A percentile compares a stretch with the other conserved stretches of the same genome.
phyloP scores from a whole-genome alignment of 2,113 vertebrate genomes.

The Albula goreensis region DNA sequence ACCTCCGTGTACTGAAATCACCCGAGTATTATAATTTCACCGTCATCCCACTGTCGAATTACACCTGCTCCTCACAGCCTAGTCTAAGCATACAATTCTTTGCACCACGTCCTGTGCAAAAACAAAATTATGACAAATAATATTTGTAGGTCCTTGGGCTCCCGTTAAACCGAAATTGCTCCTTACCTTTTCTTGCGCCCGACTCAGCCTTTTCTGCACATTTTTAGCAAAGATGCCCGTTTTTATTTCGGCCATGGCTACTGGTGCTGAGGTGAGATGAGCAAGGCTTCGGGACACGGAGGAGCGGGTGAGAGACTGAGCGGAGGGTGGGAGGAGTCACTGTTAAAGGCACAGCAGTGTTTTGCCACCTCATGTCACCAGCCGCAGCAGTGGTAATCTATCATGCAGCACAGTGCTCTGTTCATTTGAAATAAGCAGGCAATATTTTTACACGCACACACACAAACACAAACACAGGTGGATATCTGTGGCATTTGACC shows the following conservation, averaged over 20 bases:
- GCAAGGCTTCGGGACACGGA: conserved; percentile 50
- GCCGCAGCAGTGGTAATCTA: neutral
- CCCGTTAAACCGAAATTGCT: neutral
- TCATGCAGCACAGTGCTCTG: neutral
- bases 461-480: neutral
- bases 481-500: too few relatives aligned
- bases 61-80: conserved; percentile 34
- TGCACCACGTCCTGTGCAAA: neutral
- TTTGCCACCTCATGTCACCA: neutral
- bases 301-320: conserved; percentile 35
- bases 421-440: neutral
- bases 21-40: neutral
- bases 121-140: neutral
- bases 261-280: conserved; percentile 51
- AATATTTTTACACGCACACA: neutral
- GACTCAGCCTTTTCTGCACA: conserved; percentile 89
- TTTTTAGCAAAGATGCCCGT: conserved; percentile 96
- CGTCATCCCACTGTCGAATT: neutral
- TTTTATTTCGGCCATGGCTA: conserved; percentile 95
- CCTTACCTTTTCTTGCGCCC: conserved; percentile 93
- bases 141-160: too few relatives aligned
- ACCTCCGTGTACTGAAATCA: neutral
- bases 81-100: conserved; percentile 29
- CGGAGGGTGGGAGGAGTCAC: conserved; percentile 40
- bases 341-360: conserved; percentile 46